Conservation (phyloP, 2,888 invertebrate genomes). For the Ophonus ardosiacus region DNA sequence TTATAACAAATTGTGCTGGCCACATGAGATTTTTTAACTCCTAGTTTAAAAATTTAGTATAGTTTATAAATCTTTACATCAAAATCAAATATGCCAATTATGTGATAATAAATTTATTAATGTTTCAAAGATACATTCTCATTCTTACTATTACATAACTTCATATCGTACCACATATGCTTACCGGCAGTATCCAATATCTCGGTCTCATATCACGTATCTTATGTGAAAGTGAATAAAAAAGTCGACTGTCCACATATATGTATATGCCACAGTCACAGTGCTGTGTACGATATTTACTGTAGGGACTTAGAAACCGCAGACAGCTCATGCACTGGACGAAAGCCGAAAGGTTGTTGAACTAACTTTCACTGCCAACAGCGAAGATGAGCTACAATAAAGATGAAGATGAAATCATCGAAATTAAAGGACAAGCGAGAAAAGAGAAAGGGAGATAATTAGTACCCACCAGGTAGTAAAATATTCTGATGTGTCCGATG, state of each 20-base stretch:
- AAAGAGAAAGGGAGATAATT: too few relatives aligned
- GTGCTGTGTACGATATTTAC: neutral
- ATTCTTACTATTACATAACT: neutral
- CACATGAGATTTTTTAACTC: too few relatives aligned
- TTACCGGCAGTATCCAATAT: neutral
- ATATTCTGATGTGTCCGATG: too few relatives aligned
- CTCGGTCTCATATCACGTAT: neutral
- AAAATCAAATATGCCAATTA: too few relatives aligned
- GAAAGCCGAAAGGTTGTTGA: conserved; percentile 27
- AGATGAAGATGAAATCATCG: too few relatives aligned
- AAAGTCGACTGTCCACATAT: neutral
- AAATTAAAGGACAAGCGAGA: too few relatives aligned
- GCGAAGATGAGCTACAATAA: conserved; percentile 29
- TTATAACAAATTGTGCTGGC: too few relatives aligned
- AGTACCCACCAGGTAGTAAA: too few relatives aligned
- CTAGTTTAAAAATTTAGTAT: too few relatives aligned
- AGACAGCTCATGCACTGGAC: neutral
- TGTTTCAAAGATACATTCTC: too few relatives aligned
- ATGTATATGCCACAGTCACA: neutral
- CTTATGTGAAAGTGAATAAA: conserved; percentile 40
- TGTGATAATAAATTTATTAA: too few relatives aligned
- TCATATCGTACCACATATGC: neutral
- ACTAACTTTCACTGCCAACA: conserved; percentile 47
- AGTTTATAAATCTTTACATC: too few relatives aligned
- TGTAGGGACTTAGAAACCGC: conserved; percentile 10